Conservation (phyloP, 2,888 invertebrate genomes). For the Digitonthophagus gazella region DNA sequence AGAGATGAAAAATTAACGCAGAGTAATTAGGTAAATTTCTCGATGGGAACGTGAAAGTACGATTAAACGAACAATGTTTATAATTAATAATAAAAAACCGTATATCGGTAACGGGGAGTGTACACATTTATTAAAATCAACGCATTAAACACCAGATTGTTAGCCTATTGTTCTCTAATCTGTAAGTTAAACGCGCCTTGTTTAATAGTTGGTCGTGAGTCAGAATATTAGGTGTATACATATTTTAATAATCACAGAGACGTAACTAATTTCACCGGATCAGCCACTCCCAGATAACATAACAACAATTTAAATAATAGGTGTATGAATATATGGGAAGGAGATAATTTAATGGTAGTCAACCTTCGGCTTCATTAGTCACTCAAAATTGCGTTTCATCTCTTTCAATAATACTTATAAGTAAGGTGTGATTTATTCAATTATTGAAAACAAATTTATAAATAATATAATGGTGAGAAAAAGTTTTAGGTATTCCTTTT, state of each 20-base stretch:
- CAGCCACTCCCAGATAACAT: background rate
- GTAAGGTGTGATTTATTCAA: too few species aligned
- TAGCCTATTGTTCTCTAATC: slow-evolving; percentile 8
- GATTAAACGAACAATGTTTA: background rate
- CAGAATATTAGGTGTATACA: slow-evolving; percentile 14
- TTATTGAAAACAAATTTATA: too few species aligned
- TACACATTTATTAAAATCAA: background rate
- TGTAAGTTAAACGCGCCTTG: slow-evolving; percentile 7
- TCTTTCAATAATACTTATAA: background rate
- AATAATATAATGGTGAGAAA: too few species aligned
- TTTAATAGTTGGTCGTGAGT: slow-evolving; percentile 9
- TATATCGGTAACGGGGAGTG: background rate
- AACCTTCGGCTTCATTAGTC: background rate
- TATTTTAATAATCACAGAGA: slow-evolving; percentile 15
- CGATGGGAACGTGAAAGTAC: background rate
- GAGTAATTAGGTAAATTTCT: background rate
- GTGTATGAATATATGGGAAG: background rate
- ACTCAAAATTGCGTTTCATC: background rate
- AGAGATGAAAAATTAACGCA: slow-evolving; percentile 8
- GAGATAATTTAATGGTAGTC: background rate
- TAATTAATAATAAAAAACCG: background rate
- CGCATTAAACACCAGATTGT: background rate
- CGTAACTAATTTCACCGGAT: slow-evolving; percentile 3
- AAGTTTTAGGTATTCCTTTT: too few species aligned
- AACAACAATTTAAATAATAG: background rate